These are phyloP conservation scores for Chondrosia reniformis DNA, from an alignment of 37 sponge, comb jelly and placozoan genomes.

Conservation along the genomic window DNA sequence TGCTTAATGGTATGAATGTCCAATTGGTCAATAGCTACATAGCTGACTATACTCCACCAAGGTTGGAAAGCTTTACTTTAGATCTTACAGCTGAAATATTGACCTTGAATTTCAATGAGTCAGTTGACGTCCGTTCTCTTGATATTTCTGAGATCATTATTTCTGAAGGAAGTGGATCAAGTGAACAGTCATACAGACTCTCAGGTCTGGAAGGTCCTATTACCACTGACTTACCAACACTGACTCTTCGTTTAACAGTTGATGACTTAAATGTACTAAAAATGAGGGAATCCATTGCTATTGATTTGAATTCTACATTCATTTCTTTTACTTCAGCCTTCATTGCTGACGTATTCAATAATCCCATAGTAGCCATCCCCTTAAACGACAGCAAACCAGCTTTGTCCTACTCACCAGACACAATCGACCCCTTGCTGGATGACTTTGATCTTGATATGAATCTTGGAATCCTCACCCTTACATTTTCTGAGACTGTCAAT, in stretches of 20 bases:
- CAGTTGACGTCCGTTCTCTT: slow-evolving; percentile 51
- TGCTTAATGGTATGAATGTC: slow-evolving; percentile 39
- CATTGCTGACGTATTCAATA: slow-evolving; percentile 72
- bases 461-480: slow-evolving; percentile 62
- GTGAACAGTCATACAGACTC: slow-evolving; percentile 25
- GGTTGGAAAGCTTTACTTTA: slow-evolving; percentile 43
- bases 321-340: slow-evolving; percentile 28
- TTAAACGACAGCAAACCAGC: slow-evolving; percentile 20
- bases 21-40: slow-evolving; percentile 37
- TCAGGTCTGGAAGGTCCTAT: slow-evolving; percentile 34
- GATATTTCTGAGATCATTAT: slow-evolving; percentile 49
- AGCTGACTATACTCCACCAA: slow-evolving; percentile 60
- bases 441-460: slow-evolving; percentile 75
- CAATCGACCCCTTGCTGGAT: slow-evolving; percentile 31
- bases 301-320: slow-evolving; percentile 45
- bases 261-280: slow-evolving; percentile 78
- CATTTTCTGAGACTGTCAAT: slow-evolving; percentile 77
- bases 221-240: slow-evolving; percentile 4
- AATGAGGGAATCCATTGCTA: slow-evolving; percentile 40
- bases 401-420: slow-evolving; percentile 21
- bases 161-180: slow-evolving; percentile 22
- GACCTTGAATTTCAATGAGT: slow-evolving; percentile 73
- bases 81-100: slow-evolving; percentile 62
- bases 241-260: slow-evolving; percentile 21
- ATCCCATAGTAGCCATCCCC: slow-evolving; percentile 27